Base-by-base conservation (phyloP, 2,888 invertebrate species). In the Buathra laborator region DNA sequence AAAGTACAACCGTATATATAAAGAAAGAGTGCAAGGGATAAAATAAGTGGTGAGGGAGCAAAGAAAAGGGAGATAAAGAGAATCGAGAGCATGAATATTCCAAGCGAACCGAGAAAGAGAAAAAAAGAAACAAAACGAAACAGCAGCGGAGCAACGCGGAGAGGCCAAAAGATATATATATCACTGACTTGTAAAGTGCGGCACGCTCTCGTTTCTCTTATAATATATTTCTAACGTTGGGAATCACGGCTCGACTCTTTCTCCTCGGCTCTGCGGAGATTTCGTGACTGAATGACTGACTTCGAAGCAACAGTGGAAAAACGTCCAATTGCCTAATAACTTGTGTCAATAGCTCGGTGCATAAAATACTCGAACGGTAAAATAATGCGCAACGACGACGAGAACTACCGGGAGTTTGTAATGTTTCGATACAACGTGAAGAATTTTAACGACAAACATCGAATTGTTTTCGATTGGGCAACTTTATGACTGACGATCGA, bases 21-120 rank as follows among this genome's bases (percentile, higher is more conserved):
- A 75, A 75, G 48, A 75, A 75, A 64, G 48, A 64, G 62, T 19
- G 74, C 74, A 32, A 62, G 64, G 74, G 16, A 75, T 64, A 81
- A 80, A 83, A 81, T 68, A 48, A 66, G 62, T 67, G 29, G 62
- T 48, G 29, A 24, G 44, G 62, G 46, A 46, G 29, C 67, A 48
- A 51, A 74, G 43, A 7, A 64, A 75, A 70, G 51, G 77, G 68
- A 74, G 68, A 81, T 62, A 74, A 72, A 84, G 72, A 71, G 81
- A 77, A 80, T 81, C 72, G 83, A 79, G 77, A 81, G 64, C 82
- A 86, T 87, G 86, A 86, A 86, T 87, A 86, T 86, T 86, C 79
- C 70, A 78, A 72, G 66, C 56, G 72, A 80, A 32, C 62, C 29
- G 62, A 64, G 48, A 66, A 19, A 64, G 51, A 46, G n/a, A 14